Base-by-base conservation (phyloP, 2,888 invertebrate genomes). In the Creontiades dilutus region DNA sequence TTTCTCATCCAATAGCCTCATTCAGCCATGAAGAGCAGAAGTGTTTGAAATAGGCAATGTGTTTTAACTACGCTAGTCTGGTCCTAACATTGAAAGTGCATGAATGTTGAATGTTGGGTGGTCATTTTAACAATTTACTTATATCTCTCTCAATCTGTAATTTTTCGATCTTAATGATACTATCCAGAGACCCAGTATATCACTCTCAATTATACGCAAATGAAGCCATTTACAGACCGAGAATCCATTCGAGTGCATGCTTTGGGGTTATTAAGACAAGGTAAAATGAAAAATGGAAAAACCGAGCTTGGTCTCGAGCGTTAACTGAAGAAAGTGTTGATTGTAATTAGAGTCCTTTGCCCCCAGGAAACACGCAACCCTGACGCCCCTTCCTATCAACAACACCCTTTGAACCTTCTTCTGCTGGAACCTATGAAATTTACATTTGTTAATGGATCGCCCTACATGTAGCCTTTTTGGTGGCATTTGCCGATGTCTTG, bases 371-470 rank as follows among this genome's bases (percentile, higher is more conserved):
- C 86, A 86, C 86, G 86, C 86, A 86, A 86, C 7, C 47, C 75
- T 48, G 55, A 16, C 78, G 37, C 78, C 37, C 78, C 46, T 47
- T 19, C 78, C 14, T 78, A 78, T 78, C 68, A 80, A 48, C 80
- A 52, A 57, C 28, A 13, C 37, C 85, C 85, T 86, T 68, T 75
- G 86, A 86, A 75, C 86, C 75, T 55, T 19, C 23, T 82, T 52
- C 82, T 27, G 52, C 14, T 52, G 5, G 52, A 48, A 23, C 12
- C n/a, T 75, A 75, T 86, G 86, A 86, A 86, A 86, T 86, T 86
- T 86, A 52, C 86, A 86, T 86, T 86, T 86, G 86, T 48, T 86
- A 86, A 86, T 86, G 61, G 46, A 75, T 86, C 86, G 46, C 47
- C 75, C 76, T 75, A 86, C 86, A 75, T 86, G 86, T 86, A 75